Conservation (phyloP, 2,797 vertebrate species). For the Cuniculus paca region DNA sequence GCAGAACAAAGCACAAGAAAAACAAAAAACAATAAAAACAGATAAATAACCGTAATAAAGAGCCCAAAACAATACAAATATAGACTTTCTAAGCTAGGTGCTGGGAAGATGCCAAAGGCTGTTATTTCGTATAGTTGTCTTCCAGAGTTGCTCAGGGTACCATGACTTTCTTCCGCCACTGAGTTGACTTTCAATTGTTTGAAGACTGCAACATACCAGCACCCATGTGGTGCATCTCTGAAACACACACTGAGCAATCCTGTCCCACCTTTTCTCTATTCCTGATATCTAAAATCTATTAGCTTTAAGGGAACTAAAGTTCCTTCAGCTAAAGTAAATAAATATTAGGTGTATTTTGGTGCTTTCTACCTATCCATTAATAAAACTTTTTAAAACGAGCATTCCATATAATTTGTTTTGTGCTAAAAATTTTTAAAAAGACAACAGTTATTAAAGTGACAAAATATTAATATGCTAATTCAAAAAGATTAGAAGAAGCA, state of each 20-base stretch:
- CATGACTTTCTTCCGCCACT: not conserved
- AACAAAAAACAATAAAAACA: too few relatives aligned
- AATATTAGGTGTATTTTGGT: not conserved
- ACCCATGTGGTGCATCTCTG: not conserved
- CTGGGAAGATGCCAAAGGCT: too few relatives aligned
- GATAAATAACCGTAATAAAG: too few relatives aligned
- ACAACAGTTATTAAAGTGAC: constrained; percentile 11
- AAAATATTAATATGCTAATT: not conserved
- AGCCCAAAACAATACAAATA: too few relatives aligned
- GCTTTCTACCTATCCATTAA: not conserved
- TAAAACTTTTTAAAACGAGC: not conserved
- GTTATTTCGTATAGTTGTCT: too few relatives aligned
- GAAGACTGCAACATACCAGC: not conserved
- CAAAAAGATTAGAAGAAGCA: constrained; percentile 8
- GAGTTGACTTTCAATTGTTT: constrained; percentile 24
- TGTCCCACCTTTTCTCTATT: not conserved
- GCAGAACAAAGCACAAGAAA: too few relatives aligned
- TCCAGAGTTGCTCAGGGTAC: too few relatives aligned
- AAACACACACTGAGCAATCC: not conserved
- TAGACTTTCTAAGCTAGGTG: too few relatives aligned
- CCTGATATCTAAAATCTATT: not conserved
- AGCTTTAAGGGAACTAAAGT: not conserved
- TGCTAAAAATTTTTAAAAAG: not conserved
- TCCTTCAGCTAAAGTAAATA: not conserved
- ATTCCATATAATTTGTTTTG: constrained; percentile 16